Conservation (phyloP, 35 echinoderm and acorn worm genomes). For the Lytechinus pictus region DNA sequence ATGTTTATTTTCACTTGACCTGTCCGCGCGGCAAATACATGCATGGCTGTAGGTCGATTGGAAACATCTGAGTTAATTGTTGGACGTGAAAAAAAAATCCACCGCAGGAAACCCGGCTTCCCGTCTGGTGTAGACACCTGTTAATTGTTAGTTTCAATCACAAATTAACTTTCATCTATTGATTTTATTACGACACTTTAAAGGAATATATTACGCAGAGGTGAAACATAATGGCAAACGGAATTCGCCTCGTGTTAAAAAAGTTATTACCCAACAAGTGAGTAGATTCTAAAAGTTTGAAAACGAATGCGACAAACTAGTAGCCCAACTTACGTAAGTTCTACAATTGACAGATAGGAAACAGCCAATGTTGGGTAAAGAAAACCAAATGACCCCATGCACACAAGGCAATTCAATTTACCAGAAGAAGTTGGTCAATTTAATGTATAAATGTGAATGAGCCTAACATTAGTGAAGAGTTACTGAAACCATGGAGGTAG, state of each 20-base stretch:
- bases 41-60: neutral
- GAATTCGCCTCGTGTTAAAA: no score
- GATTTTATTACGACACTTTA: neutral
- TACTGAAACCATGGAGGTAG: no score
- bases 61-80: neutral
- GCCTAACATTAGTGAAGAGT: no score
- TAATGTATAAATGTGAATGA: neutral
- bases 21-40: neutral
- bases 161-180: neutral
- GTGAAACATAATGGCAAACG: no score
- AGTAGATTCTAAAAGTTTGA: no score
- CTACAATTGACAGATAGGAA: no score
- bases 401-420: no score
- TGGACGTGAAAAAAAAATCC: neutral
- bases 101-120: neutral
- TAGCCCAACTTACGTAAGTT: no score
- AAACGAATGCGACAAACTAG: no score
- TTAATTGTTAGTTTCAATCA: neutral
- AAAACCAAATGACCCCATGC: no score
- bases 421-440: neutral
- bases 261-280: no score
- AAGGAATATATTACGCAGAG: neutral
- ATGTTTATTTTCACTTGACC: conserved; percentile 12
- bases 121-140: neutral
- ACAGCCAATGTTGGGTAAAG: no score